phyloP scores from a whole-genome alignment of 2,888 invertebrate species.

The Zygaena filipendulae region DNA sequence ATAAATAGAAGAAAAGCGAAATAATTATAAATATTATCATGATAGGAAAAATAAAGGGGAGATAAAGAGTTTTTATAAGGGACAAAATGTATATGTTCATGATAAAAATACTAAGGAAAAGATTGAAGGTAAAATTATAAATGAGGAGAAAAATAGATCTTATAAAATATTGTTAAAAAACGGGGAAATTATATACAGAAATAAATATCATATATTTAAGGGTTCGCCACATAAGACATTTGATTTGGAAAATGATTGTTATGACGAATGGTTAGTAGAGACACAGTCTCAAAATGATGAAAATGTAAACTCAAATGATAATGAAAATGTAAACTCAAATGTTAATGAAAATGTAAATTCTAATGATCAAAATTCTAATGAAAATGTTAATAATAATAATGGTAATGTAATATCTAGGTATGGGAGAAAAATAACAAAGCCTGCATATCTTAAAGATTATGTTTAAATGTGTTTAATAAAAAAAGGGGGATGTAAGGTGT shows the following conservation, averaged over 20 bases:
- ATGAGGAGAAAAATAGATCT: constrained; percentile 1
- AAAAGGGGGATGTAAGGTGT: too few species aligned
- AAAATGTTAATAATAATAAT: too few species aligned
- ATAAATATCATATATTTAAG: constrained; percentile 6
- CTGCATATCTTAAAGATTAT: too few species aligned
- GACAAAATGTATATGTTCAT: constrained; percentile 7
- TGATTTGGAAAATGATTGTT: neutral
- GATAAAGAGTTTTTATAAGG: constrained; percentile 1
- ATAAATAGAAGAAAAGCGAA: constrained; percentile 1
- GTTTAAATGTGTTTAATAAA: too few species aligned
- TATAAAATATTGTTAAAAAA: constrained; percentile 6
- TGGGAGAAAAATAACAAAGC: too few species aligned
- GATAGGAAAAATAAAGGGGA: constrained; percentile 6
- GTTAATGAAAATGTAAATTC: too few species aligned
- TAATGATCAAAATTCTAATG: too few species aligned
- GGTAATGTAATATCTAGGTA: too few species aligned
- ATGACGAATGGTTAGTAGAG: too few species aligned
- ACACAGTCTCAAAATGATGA: too few species aligned
- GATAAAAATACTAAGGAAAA: constrained; percentile 7
- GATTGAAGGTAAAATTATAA: constrained; percentile 4
- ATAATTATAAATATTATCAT: constrained; percentile 7
- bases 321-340: too few species aligned
- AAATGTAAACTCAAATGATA: too few species aligned
- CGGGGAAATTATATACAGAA: constrained; percentile 5
- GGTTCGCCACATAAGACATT: constrained; percentile 1